Base-by-base conservation (phyloP, 2,113 vertebrate species). In the Bucco capensis region DNA sequence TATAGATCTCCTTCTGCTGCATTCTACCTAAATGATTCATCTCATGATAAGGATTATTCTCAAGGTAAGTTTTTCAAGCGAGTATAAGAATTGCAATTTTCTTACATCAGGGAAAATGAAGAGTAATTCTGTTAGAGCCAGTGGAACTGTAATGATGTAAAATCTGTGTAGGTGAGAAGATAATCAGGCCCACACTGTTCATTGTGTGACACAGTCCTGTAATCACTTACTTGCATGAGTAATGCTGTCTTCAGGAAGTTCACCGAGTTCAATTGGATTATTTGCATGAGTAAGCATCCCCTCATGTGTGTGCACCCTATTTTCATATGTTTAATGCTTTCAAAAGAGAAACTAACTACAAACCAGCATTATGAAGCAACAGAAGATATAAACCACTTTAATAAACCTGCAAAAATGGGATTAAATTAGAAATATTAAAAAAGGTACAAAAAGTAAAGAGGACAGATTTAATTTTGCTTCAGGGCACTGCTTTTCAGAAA, bases 241-340 rank as follows among this genome's bases (percentile, higher is more conserved):
- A 96, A 95, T 95, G 77, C 54, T 89, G 83, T 95, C 90, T 95
- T 94, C 83, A 96, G 93, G 88, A 96, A 94, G 93, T 96, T 96
- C 96, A 95, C 72, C 0, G 18, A 93, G 92, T 94, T 96, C 92
- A 93, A 93, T 95, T 89, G 76, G 88, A 95, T 93, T 93, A 96
- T 93, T 90, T 94, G 80, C 90, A 94, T 94, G 93, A 96, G 88
- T 96, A 95, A 96, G 92, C 76, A 92, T 66, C 92, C 70, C 83
- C 73, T 96, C 94, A 94, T 94, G 92, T 94, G 92, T 93, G 74
- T 94, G 74, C 81, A 95, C 86, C 83, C 81, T 95, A 81, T 92
- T 90, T 94, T 96, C 89, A 74, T 81, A 81, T 21, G 38, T 93
- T 90, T 78, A 92, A 92, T 79, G 42, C 19, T 72, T 95, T 75